Base-by-base conservation (phyloP, 2,113 vertebrate species). In the Cranoglanis bouderius region DNA sequence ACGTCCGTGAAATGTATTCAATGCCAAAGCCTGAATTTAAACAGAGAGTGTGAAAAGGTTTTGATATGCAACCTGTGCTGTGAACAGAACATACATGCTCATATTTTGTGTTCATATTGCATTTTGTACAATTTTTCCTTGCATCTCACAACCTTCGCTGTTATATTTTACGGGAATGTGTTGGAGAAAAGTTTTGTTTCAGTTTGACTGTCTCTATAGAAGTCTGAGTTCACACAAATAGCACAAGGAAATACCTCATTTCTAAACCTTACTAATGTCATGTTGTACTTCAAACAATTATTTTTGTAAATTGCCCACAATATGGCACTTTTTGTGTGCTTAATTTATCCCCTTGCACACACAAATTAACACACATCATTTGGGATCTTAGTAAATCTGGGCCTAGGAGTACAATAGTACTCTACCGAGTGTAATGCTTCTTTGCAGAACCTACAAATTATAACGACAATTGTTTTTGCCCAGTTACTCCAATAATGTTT, bases 381-480 rank as follows among this genome's bases (percentile, higher is more conserved):
- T 83, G 24, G 82, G 59, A 82, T 59, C 35, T 82, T 82, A 38
- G 43, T 75, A 77, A 49, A 82, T 38, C n/a, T 4, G 51, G 51
- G 19, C 18, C 5, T n/a, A 81, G n/a, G n/a, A 55, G 49, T 53
- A 51, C 51, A 81, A 55, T 55, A 59, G 16, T 55, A 59, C 35
- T 82, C 21, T 35, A 51, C 46, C 29, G 63, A 86, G 51, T 77
- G 43, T 35, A 29, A 19, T 51, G 14, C 32, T 53, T 75, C 63
- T 55, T 88, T 82, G 74, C 18, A 57, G 35, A 13, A 24, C 40
- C 65, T 82, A n/a, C 80, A 90, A 81, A 82, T 43, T 61, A 53
- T 82, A 63, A 74, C 61, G 51, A 61, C 80, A 21, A 49, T 40
- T 46, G 87, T 84, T 46, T 77, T 53, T 35, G 32, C 53, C 74